Percentiles rank a stretch among this genome's conserved stretches.
Conservation (phyloP, 2,888 invertebrate species). For the Cryptocheilus praepositus region DNA sequence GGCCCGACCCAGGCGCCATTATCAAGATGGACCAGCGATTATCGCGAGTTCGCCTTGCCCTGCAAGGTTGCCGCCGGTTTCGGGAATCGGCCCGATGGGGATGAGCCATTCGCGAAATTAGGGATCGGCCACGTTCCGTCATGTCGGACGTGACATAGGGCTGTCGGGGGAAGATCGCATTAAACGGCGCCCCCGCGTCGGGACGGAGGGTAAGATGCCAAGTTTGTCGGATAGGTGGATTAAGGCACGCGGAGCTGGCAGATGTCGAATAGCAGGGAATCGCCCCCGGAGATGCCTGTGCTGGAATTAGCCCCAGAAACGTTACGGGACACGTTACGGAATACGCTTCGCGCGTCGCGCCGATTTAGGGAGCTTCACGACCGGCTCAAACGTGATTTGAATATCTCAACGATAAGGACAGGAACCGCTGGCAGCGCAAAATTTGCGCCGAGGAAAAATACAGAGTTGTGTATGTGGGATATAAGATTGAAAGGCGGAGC, state of each 20-base stretch:
- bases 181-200: background rate
- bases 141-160: constrained; percentile 1
- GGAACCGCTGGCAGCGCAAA: background rate
- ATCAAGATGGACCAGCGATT: background rate
- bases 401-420: constrained; percentile 32
- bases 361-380: constrained; percentile 45
- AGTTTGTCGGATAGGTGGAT: constrained; percentile 1
- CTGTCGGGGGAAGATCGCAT: background rate
- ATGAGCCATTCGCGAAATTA: constrained; percentile 10
- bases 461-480: no score
- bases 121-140: background rate
- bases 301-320: constrained; percentile 47
- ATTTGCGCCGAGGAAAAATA: background rate
- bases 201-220: constrained; percentile 3
- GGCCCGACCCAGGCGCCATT: background rate
- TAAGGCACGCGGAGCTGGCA: constrained; percentile 7
- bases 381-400: constrained; percentile 56
- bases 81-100: constrained; percentile 1
- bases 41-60: background rate
- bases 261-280: constrained; percentile 25
- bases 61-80: background rate
- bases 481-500: no score
- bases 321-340: constrained; percentile 2
- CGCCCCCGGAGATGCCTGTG: constrained; percentile 32
- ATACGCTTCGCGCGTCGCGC: constrained; percentile 39